Base-by-base conservation (phyloP, 37 sponge, comb jelly and placozoan genomes). In the Petrosia ficiformis region DNA sequence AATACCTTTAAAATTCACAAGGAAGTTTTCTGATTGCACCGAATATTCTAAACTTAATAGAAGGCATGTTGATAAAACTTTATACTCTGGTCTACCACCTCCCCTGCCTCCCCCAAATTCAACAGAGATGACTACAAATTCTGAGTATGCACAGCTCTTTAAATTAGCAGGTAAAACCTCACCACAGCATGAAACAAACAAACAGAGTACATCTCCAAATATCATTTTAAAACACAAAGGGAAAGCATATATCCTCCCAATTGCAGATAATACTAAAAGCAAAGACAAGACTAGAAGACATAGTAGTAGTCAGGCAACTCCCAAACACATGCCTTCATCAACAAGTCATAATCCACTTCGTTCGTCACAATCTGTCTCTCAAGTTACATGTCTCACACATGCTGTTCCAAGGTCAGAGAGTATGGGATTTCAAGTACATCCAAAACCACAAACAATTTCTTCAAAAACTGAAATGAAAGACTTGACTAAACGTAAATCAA, bases 221-320 rank as follows among this genome's bases (percentile, higher is more conserved):
- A 66, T 74, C 11, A 21, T 82, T 34, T 66, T 82, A 34, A 82
- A 75, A 34, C 83, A 82, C 70, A 82, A 82, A 40, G 83, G 83
- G 1, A 74, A 82, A 67, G 67, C 75, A 6, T 82, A 68, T 57
- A 5, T 82, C 14, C 43, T 82, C 16, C 83, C 83, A 33, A 66
- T 82, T 2, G 61, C 66, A 32, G 82, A 81, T 39, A 64, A n/a
- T n/a, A n/a, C n/a, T n/a, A n/a, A 43, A 81, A 72, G 40, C 10
- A 48, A 48, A 48, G 54, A 61, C 22, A 61, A 61, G n/a, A 24
- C 63, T 5, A 11, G 63, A 61, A 61, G 28, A 61, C 63, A 61
- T 5, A 26, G 28, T 61, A 5, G 28, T 6, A 61, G 28, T 5
- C 11, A 29, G 11, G 28, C 28, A 5, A 26, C 63, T 61, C 63